Evolutionary conservation across 1,140 invertebrate species (phyloP), one percentile per base, ranked within the genome.

Genomic region (Drosophila chauvacae): DNA sequence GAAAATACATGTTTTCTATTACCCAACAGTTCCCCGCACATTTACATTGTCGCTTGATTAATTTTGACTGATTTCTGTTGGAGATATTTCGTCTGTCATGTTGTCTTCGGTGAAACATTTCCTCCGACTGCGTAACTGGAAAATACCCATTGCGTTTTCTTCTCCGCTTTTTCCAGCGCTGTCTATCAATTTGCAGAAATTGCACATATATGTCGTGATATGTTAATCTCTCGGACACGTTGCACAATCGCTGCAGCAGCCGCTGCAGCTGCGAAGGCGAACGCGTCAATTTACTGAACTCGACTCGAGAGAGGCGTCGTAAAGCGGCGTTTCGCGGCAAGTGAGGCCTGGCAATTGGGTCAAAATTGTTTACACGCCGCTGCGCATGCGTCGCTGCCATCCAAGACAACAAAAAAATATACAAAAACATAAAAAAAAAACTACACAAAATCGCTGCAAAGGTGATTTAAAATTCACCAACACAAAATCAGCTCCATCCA

Each of bases 341-440:
- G 72, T 80, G 65, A 71, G 80, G 71, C 76, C 35, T 59, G 80
- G 55, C 71, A 84, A 83, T 50, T 83, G 81, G 81, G 81, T 84
- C 81, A 84, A 74, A 58, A 63, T 63, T 84, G 81, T 84, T 84
- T 80, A 72, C 79, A 80, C 64, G 70, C 61, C 48, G 79, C 61
- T 81, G 79, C 79, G 79, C 79, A 65, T 80, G 78, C 78, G 77
- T 61, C 58, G 53, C 35, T 55, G 68, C 50, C 39, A 42, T 41
- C 41, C 37, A 26, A 37, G 50, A 51, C 37, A 45, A 63, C 48
- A 33, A 18, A 10, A 50, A 11, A 16, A 7, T n/a, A 28, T 50
- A 2, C 4, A 7, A 47, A 20, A 16, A 4, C 3, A 33, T 14
- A 7, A 28, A 50, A 50, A 50, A 50, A 50, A 50, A 48, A 7